These are phyloP conservation scores for Zaprionus vittiger DNA, from an alignment of 1,140 invertebrate genomes.

Conservation along the genomic window DNA sequence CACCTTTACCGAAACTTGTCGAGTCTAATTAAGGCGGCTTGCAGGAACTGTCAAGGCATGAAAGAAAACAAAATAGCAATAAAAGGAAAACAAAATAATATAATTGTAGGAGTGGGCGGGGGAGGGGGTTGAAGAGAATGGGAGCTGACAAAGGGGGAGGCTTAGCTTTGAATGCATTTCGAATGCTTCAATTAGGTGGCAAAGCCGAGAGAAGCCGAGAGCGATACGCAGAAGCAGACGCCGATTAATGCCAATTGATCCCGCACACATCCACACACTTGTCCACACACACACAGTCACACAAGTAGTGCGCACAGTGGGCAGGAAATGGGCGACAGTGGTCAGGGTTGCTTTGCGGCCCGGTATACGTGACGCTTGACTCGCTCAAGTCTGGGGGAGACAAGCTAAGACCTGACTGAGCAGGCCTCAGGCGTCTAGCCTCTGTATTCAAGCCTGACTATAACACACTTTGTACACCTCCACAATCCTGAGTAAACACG, in stretches of 20 bases:
- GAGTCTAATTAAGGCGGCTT: conserved; percentile 31
- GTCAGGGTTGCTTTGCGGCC: conserved; percentile 1
- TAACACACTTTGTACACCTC: conserved; percentile 10
- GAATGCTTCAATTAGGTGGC: conserved; percentile 35
- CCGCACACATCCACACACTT: background rate
- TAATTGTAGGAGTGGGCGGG: background rate
- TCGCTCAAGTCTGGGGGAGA: background rate
- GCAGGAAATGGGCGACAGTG: background rate
- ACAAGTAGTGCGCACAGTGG: background rate
- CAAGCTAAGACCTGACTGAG: background rate
- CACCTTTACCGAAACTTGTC: conserved; percentile 11
- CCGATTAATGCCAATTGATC: conserved; percentile 14
- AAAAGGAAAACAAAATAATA: conserved; percentile 9
- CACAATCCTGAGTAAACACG: background rate
- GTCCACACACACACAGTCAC: background rate
- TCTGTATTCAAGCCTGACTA: conserved; percentile 15
- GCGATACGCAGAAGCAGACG: conserved; percentile 7
- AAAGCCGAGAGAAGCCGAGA: conserved; percentile 15
- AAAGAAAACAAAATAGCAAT: conserved; percentile 14
- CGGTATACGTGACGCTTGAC: conserved; percentile 10
- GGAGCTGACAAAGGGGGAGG: background rate
- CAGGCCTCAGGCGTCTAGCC: background rate
- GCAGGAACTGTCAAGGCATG: conserved; percentile 7
- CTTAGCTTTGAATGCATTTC: conserved; percentile 33
- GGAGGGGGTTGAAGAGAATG: too few relatives aligned